Evolutionary conservation across 2,888 invertebrate species (phyloP).

Genomic region (Shargacucullia verbasci): DNA sequence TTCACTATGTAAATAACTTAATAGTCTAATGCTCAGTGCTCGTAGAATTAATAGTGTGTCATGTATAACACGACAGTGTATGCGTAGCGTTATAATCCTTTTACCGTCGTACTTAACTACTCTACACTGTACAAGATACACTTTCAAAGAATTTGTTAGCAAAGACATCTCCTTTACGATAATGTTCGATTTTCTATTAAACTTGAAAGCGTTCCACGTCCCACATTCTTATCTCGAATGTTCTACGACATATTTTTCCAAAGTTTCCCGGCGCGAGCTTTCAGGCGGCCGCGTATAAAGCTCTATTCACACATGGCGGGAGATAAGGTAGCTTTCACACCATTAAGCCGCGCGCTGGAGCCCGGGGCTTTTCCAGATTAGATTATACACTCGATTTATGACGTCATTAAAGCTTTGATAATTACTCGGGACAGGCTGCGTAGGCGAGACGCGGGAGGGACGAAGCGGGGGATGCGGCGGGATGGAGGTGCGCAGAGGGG

Average conservation of each 20-base stretch:
- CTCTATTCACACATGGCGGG: constrained; percentile 89
- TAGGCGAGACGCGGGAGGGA: constrained; percentile 80
- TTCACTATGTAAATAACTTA: constrained; percentile 29
- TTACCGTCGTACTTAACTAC: constrained; percentile 59
- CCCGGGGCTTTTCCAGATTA: constrained; percentile 90
- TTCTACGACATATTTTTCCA: constrained; percentile 89
- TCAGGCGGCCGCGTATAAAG: constrained; percentile 88
- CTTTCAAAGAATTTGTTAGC: constrained; percentile 87
- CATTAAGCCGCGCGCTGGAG: constrained; percentile 88
- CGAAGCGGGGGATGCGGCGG: constrained; percentile 55
- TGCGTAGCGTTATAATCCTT: constrained; percentile 55
- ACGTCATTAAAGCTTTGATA: constrained; percentile 90
- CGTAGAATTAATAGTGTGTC: constrained; percentile 33
- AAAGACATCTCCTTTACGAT: constrained; percentile 88
- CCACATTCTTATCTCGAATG: constrained; percentile 89
- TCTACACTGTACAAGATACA: constrained; percentile 72
- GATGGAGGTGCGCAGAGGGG: constrained; percentile 56
- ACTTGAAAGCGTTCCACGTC: constrained; percentile 88
- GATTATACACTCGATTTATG: constrained; percentile 90
- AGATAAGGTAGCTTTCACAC: constrained; percentile 90
- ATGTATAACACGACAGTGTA: constrained; percentile 31
- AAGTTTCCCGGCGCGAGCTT: constrained; percentile 89
- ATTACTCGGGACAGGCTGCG: constrained; percentile 90
- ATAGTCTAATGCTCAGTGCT: constrained; percentile 22
- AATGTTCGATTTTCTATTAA: constrained; percentile 90